Evolutionary conservation across 2,888 invertebrate genomes (phyloP).

Genomic region (Orthosia incerta): DNA sequence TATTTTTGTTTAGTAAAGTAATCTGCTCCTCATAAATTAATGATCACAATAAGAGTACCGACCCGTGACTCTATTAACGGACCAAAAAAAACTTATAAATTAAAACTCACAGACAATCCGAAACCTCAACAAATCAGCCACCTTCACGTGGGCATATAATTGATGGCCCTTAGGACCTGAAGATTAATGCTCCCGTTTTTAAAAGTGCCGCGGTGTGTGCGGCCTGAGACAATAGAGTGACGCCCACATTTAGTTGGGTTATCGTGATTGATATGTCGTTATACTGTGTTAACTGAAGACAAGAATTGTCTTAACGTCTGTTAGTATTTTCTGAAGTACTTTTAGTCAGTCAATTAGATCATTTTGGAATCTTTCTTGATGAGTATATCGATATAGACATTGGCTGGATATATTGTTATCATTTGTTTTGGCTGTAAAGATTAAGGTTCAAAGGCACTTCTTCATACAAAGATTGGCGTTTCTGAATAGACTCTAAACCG

Average conservation of each 20-base stretch:
- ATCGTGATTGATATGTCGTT: constrained; percentile 71
- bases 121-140: constrained; percentile 15
- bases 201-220: constrained; percentile 68
- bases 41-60: too few species aligned
- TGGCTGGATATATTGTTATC: too few species aligned
- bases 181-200: constrained; percentile 76
- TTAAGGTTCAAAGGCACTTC: neutral
- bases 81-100: neutral
- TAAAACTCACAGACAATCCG: constrained; percentile 8
- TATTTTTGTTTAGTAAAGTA: too few species aligned
- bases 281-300: neutral
- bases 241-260: constrained; percentile 62
- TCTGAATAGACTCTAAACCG: neutral
- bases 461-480: neutral
- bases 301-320: neutral
- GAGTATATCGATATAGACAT: too few species aligned
- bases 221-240: constrained; percentile 70
- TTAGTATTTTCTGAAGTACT: neutral
- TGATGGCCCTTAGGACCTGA: constrained; percentile 69
- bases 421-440: neutral
- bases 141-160: constrained; percentile 62
- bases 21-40: too few species aligned
- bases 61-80: neutral
- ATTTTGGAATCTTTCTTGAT: neutral
- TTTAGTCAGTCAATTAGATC: neutral